Evolutionary conservation across 1,140 invertebrate genomes (phyloP).

Genomic region (Eumaeus atala): DNA sequence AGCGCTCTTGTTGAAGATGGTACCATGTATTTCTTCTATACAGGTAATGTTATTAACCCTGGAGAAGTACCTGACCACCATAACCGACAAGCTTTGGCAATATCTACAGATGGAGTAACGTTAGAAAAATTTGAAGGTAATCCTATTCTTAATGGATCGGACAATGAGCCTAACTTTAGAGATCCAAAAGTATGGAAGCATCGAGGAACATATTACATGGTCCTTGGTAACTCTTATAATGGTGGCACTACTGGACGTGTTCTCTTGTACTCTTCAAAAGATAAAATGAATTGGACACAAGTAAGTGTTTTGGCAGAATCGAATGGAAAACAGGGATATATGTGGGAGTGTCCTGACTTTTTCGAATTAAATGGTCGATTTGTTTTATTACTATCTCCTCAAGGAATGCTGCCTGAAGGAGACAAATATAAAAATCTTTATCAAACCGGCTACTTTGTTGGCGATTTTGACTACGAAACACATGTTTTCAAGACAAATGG

Average conservation of each 20-base stretch:
- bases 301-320: background rate
- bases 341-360: slow-evolving; percentile 9
- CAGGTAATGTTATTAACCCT: slow-evolving; percentile 1
- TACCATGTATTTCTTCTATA: slow-evolving; percentile 7
- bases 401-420: slow-evolving; percentile 4
- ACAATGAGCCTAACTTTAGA: background rate
- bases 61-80: background rate
- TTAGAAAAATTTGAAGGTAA: background rate
- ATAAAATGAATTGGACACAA: slow-evolving; percentile 10
- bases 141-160: slow-evolving; percentile 3
- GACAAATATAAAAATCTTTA: slow-evolving; percentile 9
- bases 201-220: slow-evolving; percentile 7
- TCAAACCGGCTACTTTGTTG: slow-evolving; percentile 8
- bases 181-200: slow-evolving; percentile 10
- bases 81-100: slow-evolving; percentile 4
- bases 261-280: slow-evolving; percentile 4
- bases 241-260: background rate
- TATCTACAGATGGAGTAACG: background rate
- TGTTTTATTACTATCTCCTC: slow-evolving; percentile 6
- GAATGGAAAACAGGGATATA: background rate
- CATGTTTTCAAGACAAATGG: background rate
- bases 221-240: background rate
- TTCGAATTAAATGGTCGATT: slow-evolving; percentile 4
- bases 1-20: slow-evolving; percentile 1
- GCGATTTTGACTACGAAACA: background rate